phyloP scores from a whole-genome alignment of 2,888 invertebrate species.

The Synergus laeviventris region DNA sequence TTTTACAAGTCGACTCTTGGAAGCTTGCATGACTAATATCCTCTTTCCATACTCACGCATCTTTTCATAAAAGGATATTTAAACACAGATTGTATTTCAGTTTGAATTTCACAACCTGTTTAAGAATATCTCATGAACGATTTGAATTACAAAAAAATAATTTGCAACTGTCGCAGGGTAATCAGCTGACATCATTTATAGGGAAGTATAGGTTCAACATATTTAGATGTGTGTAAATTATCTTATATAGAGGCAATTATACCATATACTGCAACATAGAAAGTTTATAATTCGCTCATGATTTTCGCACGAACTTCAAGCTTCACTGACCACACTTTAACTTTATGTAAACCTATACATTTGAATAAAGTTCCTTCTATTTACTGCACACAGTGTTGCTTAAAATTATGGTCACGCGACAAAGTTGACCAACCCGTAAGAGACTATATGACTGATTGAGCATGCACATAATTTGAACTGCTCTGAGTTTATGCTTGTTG shows the following conservation, averaged over 20 bases:
- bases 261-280: background rate
- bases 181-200: background rate
- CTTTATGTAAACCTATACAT: background rate
- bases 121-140: background rate
- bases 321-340: background rate
- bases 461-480: conserved; percentile 11
- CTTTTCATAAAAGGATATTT: background rate
- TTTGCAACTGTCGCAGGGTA: background rate
- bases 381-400: background rate
- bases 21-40: conserved; percentile 28
- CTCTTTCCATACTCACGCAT: background rate
- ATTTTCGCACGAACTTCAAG: background rate
- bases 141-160: background rate
- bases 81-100: background rate
- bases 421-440: conserved; percentile 17
- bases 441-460: conserved; percentile 5
- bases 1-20: conserved; percentile 19
- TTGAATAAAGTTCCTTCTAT: conserved; percentile 3
- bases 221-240: background rate
- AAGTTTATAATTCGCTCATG: conserved; percentile 9
- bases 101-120: background rate
- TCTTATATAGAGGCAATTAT: background rate
- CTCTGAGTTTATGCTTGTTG: conserved; percentile 13
- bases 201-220: background rate
- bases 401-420: conserved; percentile 28